Evolutionary conservation across 1,140 invertebrate species (phyloP).

Genomic region (Venturia canescens): DNA sequence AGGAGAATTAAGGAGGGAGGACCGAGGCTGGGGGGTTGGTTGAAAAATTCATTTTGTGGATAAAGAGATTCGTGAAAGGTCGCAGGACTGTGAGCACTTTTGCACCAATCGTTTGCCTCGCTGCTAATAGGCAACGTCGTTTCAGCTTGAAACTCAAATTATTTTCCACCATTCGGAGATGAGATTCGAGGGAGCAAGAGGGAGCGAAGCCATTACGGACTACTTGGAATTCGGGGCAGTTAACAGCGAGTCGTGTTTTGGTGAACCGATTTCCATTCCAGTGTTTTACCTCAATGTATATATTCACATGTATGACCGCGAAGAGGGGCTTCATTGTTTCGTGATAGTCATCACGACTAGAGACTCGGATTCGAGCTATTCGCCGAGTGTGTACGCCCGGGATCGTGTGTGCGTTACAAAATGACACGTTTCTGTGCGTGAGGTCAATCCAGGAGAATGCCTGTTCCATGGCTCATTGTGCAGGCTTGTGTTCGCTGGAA

Average conservation of each 20-base stretch:
- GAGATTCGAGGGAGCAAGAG: background rate
- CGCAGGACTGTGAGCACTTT: no score
- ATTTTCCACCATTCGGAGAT: background rate
- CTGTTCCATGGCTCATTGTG: conserved; percentile 59
- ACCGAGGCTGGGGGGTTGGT: no score
- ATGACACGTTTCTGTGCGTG: conserved; percentile 50
- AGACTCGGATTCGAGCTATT: conserved; percentile 28
- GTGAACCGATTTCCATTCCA: background rate
- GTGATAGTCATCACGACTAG: conserved; percentile 27
- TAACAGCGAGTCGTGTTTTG: conserved; percentile 7
- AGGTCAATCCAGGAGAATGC: conserved; percentile 62
- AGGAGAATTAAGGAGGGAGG: no score
- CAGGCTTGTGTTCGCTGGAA: background rate
- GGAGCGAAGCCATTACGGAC: background rate
- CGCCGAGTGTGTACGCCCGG: background rate
- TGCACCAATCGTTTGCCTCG: no score
- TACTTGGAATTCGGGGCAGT: conserved; percentile 1
- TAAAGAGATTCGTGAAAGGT: no score
- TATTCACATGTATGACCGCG: conserved; percentile 33
- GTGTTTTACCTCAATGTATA: background rate
- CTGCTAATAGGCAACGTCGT: background rate
- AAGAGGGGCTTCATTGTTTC: conserved; percentile 29
- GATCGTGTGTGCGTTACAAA: conserved; percentile 55
- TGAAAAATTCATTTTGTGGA: no score
- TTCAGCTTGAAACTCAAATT: no score